Base-by-base conservation (phyloP, 1,140 invertebrate genomes). In the Mamestra configurata region DNA sequence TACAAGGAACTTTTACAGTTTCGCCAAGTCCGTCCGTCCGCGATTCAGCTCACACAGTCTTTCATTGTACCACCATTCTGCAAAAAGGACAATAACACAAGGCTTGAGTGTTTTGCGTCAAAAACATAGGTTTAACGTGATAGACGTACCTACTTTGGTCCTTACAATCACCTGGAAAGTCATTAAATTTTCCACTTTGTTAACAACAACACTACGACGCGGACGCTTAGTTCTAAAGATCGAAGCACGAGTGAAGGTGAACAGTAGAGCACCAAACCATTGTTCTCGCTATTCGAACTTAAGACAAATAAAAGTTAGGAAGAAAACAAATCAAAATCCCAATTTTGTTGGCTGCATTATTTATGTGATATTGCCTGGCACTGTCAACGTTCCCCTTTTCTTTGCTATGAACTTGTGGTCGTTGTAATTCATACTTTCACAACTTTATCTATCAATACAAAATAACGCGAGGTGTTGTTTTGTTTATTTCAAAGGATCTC, bases 321-420 rank as follows among this genome's bases (percentile, higher is more conserved):
- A 92, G 92, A 93, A 95, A 94, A 95, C 91, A 95, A 95, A 95
- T 94, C 92, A 94, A 92, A 94, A 94, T 93, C 89, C 89, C 92
- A 95, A 94, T 94, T 93, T 91, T 89, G 85, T 71, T 88, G 86
- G 88, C 83, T 94, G 92, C 92, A 95, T 95, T 95, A 94, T 94
- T 94, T 95, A 94, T 95, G 90, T 88, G 90, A 90, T 93, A 93
- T 93, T 92, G 90, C 90, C 88, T 86, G 87, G 88, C 86, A 87
- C 88, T 92, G 89, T 88, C 88, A 85, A 68, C 78, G 83, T 86
- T 88, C 89, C 92, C 90, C 89, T 89, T 89, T 93, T 93, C 88
- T 89, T 91, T 85, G 85, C 85, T 87, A 88, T 89, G 84, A 91
- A 86, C 82, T 90, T 88, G 84, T 80, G 85, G 86, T 82, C 57